Base-by-base conservation (phyloP, 2,113 vertebrate genomes). In the Dolichallabes microphthalmus region DNA sequence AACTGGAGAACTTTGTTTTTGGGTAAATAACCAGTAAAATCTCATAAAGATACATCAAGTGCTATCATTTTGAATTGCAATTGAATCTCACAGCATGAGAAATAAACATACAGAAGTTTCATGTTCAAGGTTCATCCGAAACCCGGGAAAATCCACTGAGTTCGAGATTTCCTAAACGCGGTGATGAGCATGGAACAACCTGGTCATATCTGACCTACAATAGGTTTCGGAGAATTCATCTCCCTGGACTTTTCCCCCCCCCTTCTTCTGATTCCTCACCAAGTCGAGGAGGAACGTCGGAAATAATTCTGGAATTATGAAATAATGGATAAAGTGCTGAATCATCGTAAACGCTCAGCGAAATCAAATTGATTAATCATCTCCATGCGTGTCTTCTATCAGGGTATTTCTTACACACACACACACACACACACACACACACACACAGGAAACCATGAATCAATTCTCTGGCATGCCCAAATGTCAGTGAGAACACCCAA, bases 391-490 rank as follows among this genome's bases (percentile, higher is more conserved):
- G 20, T 69, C 32, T 27, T 58, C 53, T 22, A 39, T 45, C 19
- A 27, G 63, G 27, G 19, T 79, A 19, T 35, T 8, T 45, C 45
- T 39, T 6, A 6, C 39, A 39, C 39, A 39, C 39, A 39, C 39
- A 45, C 39, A 45, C 39, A 45, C 39, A 45, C 39, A 45, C 39
- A 45, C 39, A 45, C 39, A 45, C 39, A 45, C 39, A 45, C 58
- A 45, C 76, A 81, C 35, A 25, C 85, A 85, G 80, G 80, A 87
- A 85, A 64, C 85, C 22, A 68, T 80, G 60, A 52, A 82, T 81
- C 86, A 84, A 4, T 6, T 53, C 52, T 20, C 3, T 73, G 63
- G n/a, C n/a, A 30, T 78, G 73, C 85, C 63, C 86, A 73, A 32
- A 25, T n/a, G 14, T 32, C 35, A 15, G 2, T 30, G 25, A 30